Evolutionary conservation across 2,797 vertebrate species (phyloP), one percentile per base, ranked within the genome.

Genomic region (Petrocephalus schoutedeni): DNA sequence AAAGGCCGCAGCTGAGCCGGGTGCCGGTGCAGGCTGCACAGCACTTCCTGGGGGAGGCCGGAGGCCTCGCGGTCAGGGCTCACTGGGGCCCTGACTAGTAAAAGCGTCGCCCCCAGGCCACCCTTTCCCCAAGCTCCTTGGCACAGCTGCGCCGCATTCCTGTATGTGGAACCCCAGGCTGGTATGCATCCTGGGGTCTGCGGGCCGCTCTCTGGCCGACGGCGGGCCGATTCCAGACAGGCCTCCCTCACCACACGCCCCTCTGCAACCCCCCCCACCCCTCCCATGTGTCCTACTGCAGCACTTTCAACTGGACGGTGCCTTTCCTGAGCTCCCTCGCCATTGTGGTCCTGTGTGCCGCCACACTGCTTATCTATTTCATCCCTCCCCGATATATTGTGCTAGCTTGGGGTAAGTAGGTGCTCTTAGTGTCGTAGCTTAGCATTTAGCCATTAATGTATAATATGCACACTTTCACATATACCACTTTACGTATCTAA

Each of bases 251-350:
- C 53, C 10, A 51, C 4, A 49, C 19, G 4, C 28, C 41, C 45
- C 6, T 83, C 41, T 80, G 12, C n/a, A n/a, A n/a, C 19, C 8
- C n/a, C 14, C 51, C 10, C 41, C 14, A 45, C 41, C 19, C 8
- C n/a, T 7, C 51, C 16, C 49, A 23, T 64, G 28, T 92, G 58
- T 91, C 80, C 91, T 86, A 90, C 89, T 92, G 59, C 92, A 99
- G 98, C 93, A 98, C 97, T 36, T 99, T 99, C 95, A 99, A 98
- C 94, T 99, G 98, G 98, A 99, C 98, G 8, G 96, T 99, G 93
- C 98, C 98, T 90, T 99, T 99, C 95, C 95, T 99, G 93, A 99
- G 97, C 95, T 99, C 97, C 97, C 94, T 99, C 95, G 97, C 97
- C 87, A 98, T 99, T 5, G 94, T 97, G 91, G 96, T 96, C 83